Base-by-base conservation (phyloP, 2,797 vertebrate genomes). In the Esox lucius region DNA sequence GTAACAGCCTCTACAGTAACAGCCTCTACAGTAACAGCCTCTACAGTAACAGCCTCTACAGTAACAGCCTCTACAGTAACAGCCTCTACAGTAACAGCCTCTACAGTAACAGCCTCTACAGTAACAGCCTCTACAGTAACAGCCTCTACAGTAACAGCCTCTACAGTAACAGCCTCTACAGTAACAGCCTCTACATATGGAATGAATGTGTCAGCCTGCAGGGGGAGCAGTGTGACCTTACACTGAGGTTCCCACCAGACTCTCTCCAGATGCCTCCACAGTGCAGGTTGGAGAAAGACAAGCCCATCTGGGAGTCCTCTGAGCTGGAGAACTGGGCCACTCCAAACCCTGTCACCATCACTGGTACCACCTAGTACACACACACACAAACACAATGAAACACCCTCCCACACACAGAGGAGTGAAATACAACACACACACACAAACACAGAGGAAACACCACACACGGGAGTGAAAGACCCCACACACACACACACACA, bases 221-320 rank as follows among this genome's bases (percentile, higher is more conserved):
- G n/a, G n/a, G 19, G 19, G 17, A 56, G 51, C 19, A 53, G 15
- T 2, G 7, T 56, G 66, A 15, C 85, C 62, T 74, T 86, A 93
- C 92, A 89, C 73, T 35, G 0, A 91, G 13, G 19, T 80, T 56
- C 56, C 91, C 91, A 2, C 85, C 86, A 0, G 89, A 72, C 68
- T 82, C 87, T 9, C 70, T 88, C 1, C 62, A 59, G 80, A 79
- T 85, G 7, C 72, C 75, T 69, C 90, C 90, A 15, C 81, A 91
- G 79, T 79, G 56, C 48, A 92, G 28, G 9, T 35, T 11, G 26
- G n/a, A 80, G 79, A 93, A 92, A 65, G 78, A 5, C 56, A 91
- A 8, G 0, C 1, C 13, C 65, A 86, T 70, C 4, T 46, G 73
- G 48, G 76, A 26, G 78, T 24, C 46, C 26, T 82, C 78, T 0